These are phyloP conservation scores for Pristionchus mayeri DNA, from an alignment of 2,888 invertebrate genomes.

Conservation along the genomic window DNA sequence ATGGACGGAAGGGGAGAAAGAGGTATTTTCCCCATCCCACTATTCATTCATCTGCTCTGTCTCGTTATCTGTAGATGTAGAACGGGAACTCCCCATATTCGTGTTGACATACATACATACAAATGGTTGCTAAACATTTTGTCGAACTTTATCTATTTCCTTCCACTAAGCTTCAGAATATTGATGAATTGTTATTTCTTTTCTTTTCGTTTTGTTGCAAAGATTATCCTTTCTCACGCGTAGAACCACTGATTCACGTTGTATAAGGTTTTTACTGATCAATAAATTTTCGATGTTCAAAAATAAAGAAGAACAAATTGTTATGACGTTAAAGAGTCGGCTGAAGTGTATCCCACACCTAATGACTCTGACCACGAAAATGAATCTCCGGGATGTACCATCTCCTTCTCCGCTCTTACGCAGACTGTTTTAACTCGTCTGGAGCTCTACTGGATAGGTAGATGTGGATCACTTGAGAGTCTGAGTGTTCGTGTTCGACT, in stretches of 20 bases:
- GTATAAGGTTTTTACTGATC: not conserved
- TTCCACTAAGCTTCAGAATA: not conserved
- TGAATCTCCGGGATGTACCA: no score
- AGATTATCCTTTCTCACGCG: not conserved
- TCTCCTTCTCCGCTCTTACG: no score
- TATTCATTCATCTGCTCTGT: not conserved
- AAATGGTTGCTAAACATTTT: constrained; percentile 7
- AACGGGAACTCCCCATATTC: not conserved
- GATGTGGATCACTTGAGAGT: not conserved
- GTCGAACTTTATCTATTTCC: not conserved
- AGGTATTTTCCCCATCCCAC: not conserved
- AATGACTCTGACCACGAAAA: no score
- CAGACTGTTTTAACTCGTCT: no score
- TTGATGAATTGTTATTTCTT: not conserved
- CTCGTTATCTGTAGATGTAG: not conserved
- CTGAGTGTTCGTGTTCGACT: constrained; percentile 4
- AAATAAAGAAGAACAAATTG: no score
- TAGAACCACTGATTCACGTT: not conserved
- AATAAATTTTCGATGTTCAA: no score
- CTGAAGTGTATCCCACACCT: no score
- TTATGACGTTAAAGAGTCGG: no score
- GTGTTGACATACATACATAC: constrained; percentile 29
- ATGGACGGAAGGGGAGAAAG: not conserved
- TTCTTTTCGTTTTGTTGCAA: not conserved
- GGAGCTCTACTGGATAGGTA: not conserved